Conservation (phyloP, 1,140 invertebrate species). For the Drosophila malerkotliana region DNA sequence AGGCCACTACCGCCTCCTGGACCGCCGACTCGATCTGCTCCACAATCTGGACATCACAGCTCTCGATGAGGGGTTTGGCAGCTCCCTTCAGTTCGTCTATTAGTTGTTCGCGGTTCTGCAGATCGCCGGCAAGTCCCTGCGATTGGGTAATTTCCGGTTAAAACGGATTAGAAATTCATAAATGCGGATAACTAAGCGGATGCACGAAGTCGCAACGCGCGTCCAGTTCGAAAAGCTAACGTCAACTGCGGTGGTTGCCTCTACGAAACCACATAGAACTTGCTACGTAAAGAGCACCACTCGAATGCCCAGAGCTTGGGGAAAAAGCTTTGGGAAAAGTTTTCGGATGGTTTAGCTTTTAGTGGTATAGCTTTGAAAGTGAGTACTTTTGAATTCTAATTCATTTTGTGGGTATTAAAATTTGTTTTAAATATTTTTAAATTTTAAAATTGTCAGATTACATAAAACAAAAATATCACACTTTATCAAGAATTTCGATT, state of each 20-base stretch:
- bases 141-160: background rate
- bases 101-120: constrained; percentile 88
- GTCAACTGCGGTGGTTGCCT: constrained; percentile 48
- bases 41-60: constrained; percentile 88
- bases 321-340: constrained; percentile 33
- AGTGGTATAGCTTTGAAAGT: background rate
- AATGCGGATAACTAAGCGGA: background rate
- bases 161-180: constrained; percentile 19
- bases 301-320: constrained; percentile 31
- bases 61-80: constrained; percentile 88
- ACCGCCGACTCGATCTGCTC: constrained; percentile 89
- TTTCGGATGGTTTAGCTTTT: constrained; percentile 8
- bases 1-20: constrained; percentile 89
- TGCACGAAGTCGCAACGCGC: constrained; percentile 35
- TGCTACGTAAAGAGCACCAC: constrained; percentile 35
- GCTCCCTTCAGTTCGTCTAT: constrained; percentile 88
- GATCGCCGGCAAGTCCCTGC: constrained; percentile 87
- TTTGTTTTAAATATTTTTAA: background rate
- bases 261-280: constrained; percentile 6
- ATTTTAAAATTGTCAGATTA: background rate
- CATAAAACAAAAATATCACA: too few relatives aligned
- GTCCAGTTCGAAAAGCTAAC: constrained; percentile 64
- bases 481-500: too few relatives aligned
- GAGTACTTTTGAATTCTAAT: background rate
- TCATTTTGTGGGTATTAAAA: background rate